phyloP scores from a whole-genome alignment of 2,797 vertebrate species.

The Acanthornis magna region DNA sequence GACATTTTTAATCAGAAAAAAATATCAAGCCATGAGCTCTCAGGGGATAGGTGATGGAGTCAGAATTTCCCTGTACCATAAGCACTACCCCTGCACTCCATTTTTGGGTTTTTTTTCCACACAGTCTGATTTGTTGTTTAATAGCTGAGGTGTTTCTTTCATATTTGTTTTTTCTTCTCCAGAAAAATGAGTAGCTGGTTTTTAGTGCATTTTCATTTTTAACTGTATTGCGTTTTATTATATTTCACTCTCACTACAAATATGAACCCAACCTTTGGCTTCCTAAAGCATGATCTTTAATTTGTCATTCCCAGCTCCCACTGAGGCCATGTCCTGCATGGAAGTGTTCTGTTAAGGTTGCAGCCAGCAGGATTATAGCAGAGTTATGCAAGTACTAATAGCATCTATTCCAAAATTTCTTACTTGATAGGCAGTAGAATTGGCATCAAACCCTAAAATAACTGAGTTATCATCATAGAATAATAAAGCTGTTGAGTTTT shows the following conservation, averaged over 20 bases:
- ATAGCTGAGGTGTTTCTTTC: not conserved
- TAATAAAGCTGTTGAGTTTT: not conserved
- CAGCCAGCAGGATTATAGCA: not conserved
- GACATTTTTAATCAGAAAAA: not conserved
- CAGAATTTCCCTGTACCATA: not conserved
- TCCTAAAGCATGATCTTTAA: not conserved
- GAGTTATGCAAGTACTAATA: not conserved
- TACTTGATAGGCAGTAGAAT: not conserved
- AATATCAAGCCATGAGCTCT: not conserved
- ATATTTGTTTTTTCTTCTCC: not conserved
- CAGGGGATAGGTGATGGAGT: not conserved
- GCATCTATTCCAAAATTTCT: not conserved
- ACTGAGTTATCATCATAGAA: not conserved
- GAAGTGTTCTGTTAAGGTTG: not conserved
- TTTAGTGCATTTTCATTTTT: not conserved
- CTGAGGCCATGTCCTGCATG: not conserved
- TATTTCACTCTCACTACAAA: not conserved
- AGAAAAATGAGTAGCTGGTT: not conserved
- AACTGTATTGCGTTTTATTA: not conserved
- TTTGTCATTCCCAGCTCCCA: not conserved
- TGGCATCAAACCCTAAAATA: not conserved
- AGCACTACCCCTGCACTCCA: not conserved
- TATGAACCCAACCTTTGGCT: not conserved
- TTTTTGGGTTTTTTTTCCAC: not conserved
- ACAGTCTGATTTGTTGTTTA: not conserved